Evolutionary conservation across 2,113 vertebrate species (phyloP), one percentile per base, ranked within the genome.

Genomic region (Menidia beryllina): DNA sequence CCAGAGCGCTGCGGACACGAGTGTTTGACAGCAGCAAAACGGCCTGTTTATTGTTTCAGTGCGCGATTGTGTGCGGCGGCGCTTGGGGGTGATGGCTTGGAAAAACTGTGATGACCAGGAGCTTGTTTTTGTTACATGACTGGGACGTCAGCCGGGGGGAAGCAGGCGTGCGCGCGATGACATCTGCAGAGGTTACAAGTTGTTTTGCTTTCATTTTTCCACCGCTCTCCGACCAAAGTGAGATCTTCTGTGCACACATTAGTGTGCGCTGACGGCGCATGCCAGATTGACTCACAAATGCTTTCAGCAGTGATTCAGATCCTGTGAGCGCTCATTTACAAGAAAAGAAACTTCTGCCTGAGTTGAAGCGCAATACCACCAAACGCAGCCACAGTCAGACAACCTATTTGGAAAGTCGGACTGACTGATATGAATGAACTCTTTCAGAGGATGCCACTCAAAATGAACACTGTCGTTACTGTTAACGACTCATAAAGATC

Each of bases 31-130:
- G 82, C 34, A 7, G 62, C 20, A 52, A 56, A 67, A 41, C 38
- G 75, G 79, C 85, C 78, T 77, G 67, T 88, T 87, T 84, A 76
- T 82, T 86, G 58, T 83, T 84, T 77, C 61, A 78, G 48, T 58
- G 79, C 52, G 73, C 78, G 67, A 88, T 74, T 83, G 73, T 75
- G 73, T 70, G 75, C 24, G 3, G 24, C 52, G 75, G 48, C 27
- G 68, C 45, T 75, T 65, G 71, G 73, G 56, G 80, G 69, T 78
- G 75, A 87, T 74, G 69, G 59, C 52, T 88, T 85, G 90, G 86
- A 85, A 88, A 88, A 74, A 75, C 36, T 68, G 81, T 52, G 68
- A 84, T 65, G 81, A 82, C 80, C 83, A 59, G 74, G 78, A 80
- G 86, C 79, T 74, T 85, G 64, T 86, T 82, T 89, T 85, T 49